phyloP scores from a whole-genome alignment of 2,888 invertebrate species.

The Podabrus alpinus region DNA sequence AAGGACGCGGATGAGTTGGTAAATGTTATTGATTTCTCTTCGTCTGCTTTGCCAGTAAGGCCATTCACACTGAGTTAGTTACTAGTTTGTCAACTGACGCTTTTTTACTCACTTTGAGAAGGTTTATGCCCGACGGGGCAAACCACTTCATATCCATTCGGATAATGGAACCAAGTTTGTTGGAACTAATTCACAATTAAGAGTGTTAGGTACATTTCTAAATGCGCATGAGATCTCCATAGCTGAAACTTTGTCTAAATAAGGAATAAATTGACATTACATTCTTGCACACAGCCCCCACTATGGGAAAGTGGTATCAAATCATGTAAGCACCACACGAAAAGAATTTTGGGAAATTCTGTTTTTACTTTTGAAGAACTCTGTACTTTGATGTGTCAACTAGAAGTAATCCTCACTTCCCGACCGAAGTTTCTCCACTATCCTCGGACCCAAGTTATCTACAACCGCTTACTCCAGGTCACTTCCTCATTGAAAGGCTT shows the following conservation, averaged over 20 bases:
- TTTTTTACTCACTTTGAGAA: background rate
- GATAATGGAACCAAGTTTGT: background rate
- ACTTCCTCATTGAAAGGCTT: background rate
- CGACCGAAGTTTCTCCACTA: background rate
- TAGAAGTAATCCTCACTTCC: background rate
- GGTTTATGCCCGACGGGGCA: background rate
- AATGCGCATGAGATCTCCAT: background rate
- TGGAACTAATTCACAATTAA: background rate
- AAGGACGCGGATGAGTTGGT: conserved; percentile 8
- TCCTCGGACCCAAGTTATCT: background rate
- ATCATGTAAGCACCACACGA: too few species aligned
- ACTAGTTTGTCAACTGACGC: background rate
- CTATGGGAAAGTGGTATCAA: too few species aligned
- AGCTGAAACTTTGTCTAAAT: background rate
- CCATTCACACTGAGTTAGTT: background rate
- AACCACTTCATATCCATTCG: background rate
- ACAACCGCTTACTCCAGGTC: background rate
- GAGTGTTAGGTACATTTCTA: background rate
- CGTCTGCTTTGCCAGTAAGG: background rate
- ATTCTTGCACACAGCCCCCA: too few species aligned
- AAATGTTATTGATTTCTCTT: background rate
- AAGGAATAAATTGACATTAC: too few species aligned
- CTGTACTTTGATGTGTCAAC: too few species aligned
- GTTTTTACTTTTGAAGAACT: too few species aligned
- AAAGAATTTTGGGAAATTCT: too few species aligned